Percentiles rank a stretch among this genome's conserved stretches.
Conservation (phyloP, 2,113 vertebrate genomes). For the Ceratotherium simum region DNA sequence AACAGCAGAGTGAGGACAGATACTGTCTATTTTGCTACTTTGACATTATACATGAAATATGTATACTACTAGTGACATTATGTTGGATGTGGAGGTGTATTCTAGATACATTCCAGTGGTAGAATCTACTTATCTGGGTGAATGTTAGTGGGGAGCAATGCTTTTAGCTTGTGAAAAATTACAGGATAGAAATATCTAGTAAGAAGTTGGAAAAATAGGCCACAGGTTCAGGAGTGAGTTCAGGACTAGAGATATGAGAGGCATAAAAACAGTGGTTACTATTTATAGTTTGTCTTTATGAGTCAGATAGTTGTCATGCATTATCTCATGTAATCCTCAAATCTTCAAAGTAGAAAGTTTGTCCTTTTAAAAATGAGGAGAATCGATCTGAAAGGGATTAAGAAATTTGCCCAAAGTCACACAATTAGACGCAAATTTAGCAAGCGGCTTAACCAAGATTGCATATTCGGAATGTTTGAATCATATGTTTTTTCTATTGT, state of each 20-base stretch:
- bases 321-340: neutral
- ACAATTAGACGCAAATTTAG: neutral
- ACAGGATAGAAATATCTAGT: neutral
- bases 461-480: neutral
- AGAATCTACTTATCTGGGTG: neutral
- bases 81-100: neutral
- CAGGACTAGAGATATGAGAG: neutral
- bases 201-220: neutral
- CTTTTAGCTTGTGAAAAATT: neutral
- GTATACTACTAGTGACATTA: neutral
- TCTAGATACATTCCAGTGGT: neutral
- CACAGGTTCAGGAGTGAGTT: neutral
- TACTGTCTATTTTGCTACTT: neutral
- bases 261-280: neutral
- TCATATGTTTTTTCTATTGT: neutral
- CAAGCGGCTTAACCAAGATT: neutral
- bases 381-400: neutral
- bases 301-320: neutral
- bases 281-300: neutral
- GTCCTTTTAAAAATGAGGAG: neutral
- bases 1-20: neutral
- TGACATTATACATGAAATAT: neutral
- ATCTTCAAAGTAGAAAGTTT: conserved; percentile 14
- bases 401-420: neutral
- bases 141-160: neutral